Evolutionary conservation across 2,113 vertebrate species (phyloP).

Genomic region (Pelobates fuscus): DNA sequence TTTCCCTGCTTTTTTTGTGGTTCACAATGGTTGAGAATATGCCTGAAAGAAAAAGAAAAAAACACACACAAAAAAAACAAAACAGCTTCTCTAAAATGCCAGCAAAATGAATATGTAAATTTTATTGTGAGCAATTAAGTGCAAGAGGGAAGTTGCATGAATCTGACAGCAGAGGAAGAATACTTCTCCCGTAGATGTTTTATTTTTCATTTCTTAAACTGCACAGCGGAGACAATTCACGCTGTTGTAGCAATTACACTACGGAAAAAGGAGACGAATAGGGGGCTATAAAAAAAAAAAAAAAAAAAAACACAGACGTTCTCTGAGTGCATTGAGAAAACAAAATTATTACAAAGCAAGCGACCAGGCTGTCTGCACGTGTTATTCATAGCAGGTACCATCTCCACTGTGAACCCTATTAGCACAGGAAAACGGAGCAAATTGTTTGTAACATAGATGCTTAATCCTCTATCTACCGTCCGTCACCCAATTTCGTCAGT

Average conservation of each 20-base stretch:
- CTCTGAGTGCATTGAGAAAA: slow-evolving; percentile 16
- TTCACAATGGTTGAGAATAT: slow-evolving; percentile 34
- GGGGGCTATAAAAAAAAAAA: not conserved
- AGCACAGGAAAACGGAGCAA: not conserved
- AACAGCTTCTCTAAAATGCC: slow-evolving; percentile 42
- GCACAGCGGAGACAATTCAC: slow-evolving; percentile 35
- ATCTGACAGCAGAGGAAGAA: slow-evolving; percentile 47
- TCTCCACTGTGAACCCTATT: not conserved
- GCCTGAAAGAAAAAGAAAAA: slow-evolving; percentile 10
- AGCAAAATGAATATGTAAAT: slow-evolving; percentile 51
- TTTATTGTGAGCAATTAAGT: slow-evolving; percentile 47
- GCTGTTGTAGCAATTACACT: slow-evolving; percentile 39
- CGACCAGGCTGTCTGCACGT: not conserved
- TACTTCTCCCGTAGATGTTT: slow-evolving; percentile 38
- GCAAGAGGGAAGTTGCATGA: slow-evolving; percentile 28
- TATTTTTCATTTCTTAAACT: slow-evolving; percentile 47
- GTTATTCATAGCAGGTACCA: slow-evolving; percentile 22
- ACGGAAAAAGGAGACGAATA: slow-evolving; percentile 18
- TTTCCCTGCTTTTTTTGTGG: slow-evolving; percentile 7
- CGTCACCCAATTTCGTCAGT: too few species aligned
- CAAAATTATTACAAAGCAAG: slow-evolving; percentile 22
- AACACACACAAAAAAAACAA: too few species aligned
- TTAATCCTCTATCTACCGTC: too few species aligned
- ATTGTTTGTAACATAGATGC: not conserved
- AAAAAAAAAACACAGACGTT: not conserved